These are phyloP conservation scores for Hylomyscus alleni DNA, from an alignment of 2,797 vertebrate genomes.

Conservation along the genomic window DNA sequence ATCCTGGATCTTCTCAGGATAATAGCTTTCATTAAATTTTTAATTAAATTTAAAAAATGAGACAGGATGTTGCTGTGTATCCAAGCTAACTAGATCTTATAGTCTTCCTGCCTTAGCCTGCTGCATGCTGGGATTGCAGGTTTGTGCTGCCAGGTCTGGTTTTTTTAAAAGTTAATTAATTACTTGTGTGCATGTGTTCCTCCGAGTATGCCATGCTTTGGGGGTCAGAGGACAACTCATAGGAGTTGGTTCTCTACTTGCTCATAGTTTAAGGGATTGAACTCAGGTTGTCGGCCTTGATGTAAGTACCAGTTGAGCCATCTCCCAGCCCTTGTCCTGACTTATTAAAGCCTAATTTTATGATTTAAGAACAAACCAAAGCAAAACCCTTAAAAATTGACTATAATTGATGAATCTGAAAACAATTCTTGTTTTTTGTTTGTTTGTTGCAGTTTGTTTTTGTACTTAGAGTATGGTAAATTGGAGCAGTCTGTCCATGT, in stretches of 20 bases:
- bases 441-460: not conserved
- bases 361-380: not conserved
- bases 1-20: not conserved
- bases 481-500: not conserved
- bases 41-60: not conserved
- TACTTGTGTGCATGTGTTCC: not conserved
- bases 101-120: not conserved
- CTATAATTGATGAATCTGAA: not conserved
- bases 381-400: not conserved
- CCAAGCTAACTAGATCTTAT: not conserved
- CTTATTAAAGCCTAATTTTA: not conserved
- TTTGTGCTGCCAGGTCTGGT: not conserved
- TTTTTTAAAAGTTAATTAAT: not conserved
- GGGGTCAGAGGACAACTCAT: not conserved
- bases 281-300: not conserved
- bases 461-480: not conserved
- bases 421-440: not conserved
- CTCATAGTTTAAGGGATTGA: not conserved
- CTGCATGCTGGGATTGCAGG: not conserved
- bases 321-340: not conserved
- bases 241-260: not conserved
- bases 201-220: not conserved
- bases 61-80: not conserved
- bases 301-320: not conserved
- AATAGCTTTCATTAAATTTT: not conserved